Base-by-base conservation (phyloP, 2,113 vertebrate species). In the Oryzias javanicus region DNA sequence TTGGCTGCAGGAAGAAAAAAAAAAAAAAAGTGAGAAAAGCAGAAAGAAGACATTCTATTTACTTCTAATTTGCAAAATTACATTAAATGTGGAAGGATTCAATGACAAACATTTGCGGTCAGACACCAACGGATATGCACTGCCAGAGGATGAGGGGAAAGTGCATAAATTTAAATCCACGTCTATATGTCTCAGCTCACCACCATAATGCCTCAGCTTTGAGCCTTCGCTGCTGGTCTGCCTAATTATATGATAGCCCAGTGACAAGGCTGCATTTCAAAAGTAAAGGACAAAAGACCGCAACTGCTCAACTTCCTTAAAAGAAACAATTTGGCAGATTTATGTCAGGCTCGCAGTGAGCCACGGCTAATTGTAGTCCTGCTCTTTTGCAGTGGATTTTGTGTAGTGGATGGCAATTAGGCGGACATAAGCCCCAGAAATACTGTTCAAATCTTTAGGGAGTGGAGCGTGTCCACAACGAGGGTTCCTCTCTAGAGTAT, bases 311-410 rank as follows among this genome's bases (percentile, higher is more conserved):
- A 80, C 79, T 86, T 79, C 82, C 80, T 77, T 60, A 82, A 78
- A 76, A 83, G 72, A 84, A 88, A 87, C 79, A 78, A 82, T 82
- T 78, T 76, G 65, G 69, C 70, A 86, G 76, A 90, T 85, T 81
- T 85, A 76, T 76, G 64, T 71, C 46, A 48, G 47, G 71, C 74
- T 82, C 84, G 87, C 85, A 74, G 68, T 2, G 49, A 82, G 76
- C 83, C 86, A 74, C 54, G 27, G 78, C 85, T 91, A 91, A 91
- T 91, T 90, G 81, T 74, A 91, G 84, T 72, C 78, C 80, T 84
- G 67, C 65, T 84, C 72, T 86, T 82, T 82, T 74, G 84, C 80
- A 58, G 83, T 74, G 72, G 62, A 69, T 80, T 79, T 81, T 74
- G 55, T 76, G 81, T 62, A 67, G 78, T 70, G 82, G 78, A 86